Base-by-base conservation (phyloP, 2,113 vertebrate genomes). In the Barnardius zonarius region DNA sequence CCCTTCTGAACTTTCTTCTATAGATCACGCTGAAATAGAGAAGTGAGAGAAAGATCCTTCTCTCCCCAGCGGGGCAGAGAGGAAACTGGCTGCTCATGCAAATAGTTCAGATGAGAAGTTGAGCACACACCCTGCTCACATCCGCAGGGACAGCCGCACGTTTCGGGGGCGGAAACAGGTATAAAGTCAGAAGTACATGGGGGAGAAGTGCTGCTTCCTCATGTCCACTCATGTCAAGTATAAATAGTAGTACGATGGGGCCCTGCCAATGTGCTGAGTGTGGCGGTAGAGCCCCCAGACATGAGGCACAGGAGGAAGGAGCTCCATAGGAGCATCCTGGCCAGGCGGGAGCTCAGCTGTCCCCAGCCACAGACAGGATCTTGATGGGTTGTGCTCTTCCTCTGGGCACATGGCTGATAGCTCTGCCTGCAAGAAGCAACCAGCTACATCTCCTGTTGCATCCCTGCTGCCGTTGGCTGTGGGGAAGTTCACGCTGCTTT, bases 1-100 rank as follows among this genome's bases (percentile, higher is more conserved):
- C 86, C 89, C 88, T 97, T 95, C 88, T 97, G 95, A 96, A 96
- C 97, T 93, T 95, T 77, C 93, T 95, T 90, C 92, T 95, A 7
- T 93, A 97, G 91, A 96, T 97, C 94, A 96, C 1, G 2, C 73
- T 20, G 49, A 88, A 95, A 96, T 59, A 74, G 83, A 85, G 78
- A 93, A 97, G 88, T 91, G 93, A 97, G 90, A 93, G 64, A 86
- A 77, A 93, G 57, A 79, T 54, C 19, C 59, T 78, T 68, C 25
- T 78, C 55, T 94, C 93, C 89, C 48, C 68, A 77, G 63, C 7
- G 17, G 77, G 66, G 78, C 59, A 41, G 59, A 88, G 86, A 76
- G 82, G 93, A 97, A 95, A 82, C 66, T 27, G 27, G 81, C 7
- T 6, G 6, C 85, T 87, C 86, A 96, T 96, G 94, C 94, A 96